Evolutionary conservation across 2,797 vertebrate genomes (phyloP).

Genomic region (Mionectes olivaceus): DNA sequence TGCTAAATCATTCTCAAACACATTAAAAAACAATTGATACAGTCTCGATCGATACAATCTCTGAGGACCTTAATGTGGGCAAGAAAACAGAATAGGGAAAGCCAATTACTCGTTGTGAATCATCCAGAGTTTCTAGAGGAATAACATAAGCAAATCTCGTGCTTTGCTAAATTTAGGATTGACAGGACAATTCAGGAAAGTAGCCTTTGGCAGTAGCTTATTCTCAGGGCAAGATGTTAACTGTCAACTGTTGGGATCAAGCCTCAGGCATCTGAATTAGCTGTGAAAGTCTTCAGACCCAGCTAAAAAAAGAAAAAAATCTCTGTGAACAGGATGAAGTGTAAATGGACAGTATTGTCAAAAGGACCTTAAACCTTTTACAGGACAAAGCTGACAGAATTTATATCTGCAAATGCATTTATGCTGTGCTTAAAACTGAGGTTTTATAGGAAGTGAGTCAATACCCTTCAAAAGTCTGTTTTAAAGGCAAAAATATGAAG

Average conservation of each 20-base stretch:
- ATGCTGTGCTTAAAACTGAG: background rate
- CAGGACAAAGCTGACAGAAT: background rate
- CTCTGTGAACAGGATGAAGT: background rate
- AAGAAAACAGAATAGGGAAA: background rate
- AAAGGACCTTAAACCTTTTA: conserved; percentile 6
- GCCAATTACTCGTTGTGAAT: background rate
- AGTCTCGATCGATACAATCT: background rate
- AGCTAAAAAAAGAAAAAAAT: background rate
- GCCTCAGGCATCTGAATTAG: conserved; percentile 73
- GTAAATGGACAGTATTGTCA: conserved; percentile 18
- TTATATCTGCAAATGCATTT: background rate
- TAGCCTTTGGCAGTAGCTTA: conserved; percentile 57
- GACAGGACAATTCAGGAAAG: conserved; percentile 45
- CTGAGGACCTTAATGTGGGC: background rate
- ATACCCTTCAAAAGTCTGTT: background rate
- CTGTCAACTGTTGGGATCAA: conserved; percentile 68
- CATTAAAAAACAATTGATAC: background rate
- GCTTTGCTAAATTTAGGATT: conserved; percentile 57
- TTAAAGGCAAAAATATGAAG: background rate
- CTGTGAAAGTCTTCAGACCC: conserved; percentile 35
- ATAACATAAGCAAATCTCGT: background rate
- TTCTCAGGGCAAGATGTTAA: conserved; percentile 68
- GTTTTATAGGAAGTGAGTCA: background rate
- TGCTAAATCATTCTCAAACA: background rate
- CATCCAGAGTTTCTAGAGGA: background rate